Conservation (phyloP, 2,113 vertebrate genomes). For the Corythaixoides concolor region DNA sequence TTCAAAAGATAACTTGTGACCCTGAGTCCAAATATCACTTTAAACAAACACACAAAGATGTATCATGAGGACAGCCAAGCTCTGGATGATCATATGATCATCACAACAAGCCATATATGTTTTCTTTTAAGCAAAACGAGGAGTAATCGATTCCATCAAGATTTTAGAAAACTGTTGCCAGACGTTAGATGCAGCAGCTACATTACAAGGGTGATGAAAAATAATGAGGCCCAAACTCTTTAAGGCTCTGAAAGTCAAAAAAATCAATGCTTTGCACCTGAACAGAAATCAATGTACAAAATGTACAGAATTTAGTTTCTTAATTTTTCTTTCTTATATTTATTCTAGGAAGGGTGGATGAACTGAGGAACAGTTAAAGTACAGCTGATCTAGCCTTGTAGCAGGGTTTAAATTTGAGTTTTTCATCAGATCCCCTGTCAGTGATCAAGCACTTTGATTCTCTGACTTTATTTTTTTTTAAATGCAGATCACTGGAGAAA, state of each 20-base stretch:
- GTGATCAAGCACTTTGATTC: background rate
- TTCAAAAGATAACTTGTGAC: background rate
- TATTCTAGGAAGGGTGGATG: background rate
- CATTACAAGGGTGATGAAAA: background rate
- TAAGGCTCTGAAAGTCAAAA: background rate
- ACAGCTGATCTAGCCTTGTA: background rate
- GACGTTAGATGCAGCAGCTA: background rate
- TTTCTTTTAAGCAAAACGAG: background rate
- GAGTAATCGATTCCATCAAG: background rate
- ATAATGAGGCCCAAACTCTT: background rate
- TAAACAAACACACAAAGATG: background rate
- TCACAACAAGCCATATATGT: background rate
- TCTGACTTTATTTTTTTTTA: background rate
- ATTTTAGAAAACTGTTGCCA: background rate
- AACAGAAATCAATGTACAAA: background rate
- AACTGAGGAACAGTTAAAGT: background rate
- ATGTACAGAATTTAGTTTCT: background rate
- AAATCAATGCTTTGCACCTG: background rate
- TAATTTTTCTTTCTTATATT: background rate
- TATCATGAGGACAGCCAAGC: background rate
- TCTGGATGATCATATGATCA: background rate
- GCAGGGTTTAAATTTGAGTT: background rate
- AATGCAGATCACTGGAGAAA: background rate
- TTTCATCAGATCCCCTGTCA: background rate
- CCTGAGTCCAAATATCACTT: background rate